Evolutionary conservation across 2,797 vertebrate species (phyloP).

Genomic region (Oreortyx pictus): DNA sequence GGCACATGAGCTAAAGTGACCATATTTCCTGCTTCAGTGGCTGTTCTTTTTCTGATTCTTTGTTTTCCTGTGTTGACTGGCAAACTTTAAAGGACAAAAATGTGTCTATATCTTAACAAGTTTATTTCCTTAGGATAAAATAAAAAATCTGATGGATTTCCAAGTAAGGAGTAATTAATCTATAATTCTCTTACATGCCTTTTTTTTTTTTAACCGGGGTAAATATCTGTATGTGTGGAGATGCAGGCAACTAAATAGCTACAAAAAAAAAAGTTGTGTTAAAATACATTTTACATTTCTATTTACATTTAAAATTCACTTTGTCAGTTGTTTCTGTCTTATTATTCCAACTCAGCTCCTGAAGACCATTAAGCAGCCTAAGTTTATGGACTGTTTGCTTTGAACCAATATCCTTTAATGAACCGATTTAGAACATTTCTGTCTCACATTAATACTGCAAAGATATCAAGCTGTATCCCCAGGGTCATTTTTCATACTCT

Average conservation of each 20-base stretch:
- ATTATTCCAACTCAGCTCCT: neutral
- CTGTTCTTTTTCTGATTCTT: neutral
- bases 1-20: constrained; percentile 16
- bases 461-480: neutral
- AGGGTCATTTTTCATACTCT: neutral
- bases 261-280: neutral
- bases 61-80: neutral
- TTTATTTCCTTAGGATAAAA: neutral
- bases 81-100: constrained; percentile 8
- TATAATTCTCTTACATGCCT: neutral
- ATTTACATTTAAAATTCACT: neutral
- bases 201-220: neutral
- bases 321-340: neutral
- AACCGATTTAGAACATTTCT: neutral
- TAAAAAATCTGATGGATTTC: neutral
- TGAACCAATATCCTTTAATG: neutral
- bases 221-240: neutral
- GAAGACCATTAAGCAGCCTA: neutral
- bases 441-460: neutral
- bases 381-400: neutral
- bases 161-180: neutral
- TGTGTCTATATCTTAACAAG: neutral
- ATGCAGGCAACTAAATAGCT: neutral
- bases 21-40: neutral
- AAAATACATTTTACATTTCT: neutral